Percentiles rank a stretch among this genome's conserved stretches.
phyloP scores from a whole-genome alignment of 1,140 invertebrate species.

The Drosophila novamexicana region DNA sequence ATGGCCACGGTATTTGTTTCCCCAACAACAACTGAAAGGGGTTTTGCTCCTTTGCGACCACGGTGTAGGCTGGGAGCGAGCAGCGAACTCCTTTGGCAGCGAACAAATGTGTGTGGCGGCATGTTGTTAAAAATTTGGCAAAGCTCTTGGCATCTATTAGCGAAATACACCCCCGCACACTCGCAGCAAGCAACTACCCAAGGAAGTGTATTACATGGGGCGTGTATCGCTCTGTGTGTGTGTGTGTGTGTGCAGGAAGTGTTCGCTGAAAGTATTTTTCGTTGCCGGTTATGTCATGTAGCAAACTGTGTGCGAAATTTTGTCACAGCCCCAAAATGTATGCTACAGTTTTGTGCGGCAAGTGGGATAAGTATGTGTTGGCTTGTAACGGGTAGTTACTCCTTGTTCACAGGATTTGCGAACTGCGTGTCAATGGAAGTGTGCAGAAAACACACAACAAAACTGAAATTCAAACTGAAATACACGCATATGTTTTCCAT shows the following conservation, averaged over 20 bases:
- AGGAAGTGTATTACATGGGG: constrained; percentile 45
- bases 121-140: constrained; percentile 50
- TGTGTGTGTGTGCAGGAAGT: constrained; percentile 36
- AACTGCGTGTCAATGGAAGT: constrained; percentile 9
- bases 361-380: constrained; percentile 1
- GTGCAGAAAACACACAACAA: neutral
- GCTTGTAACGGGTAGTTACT: constrained; percentile 6
- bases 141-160: constrained; percentile 49
- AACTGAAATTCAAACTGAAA: neutral
- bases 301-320: constrained; percentile 45
- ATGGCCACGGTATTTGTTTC: constrained; percentile 57
- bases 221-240: constrained; percentile 8
- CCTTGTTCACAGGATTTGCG: constrained; percentile 21
- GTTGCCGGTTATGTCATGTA: constrained; percentile 47
- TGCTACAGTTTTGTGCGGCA: constrained; percentile 39
- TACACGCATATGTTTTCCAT: neutral
- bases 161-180: constrained; percentile 4
- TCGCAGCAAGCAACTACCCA: constrained; percentile 21
- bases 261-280: constrained; percentile 57
- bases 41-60: constrained; percentile 28
- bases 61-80: neutral
- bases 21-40: constrained; percentile 35
- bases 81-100: constrained; percentile 26
- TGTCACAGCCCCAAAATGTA: constrained; percentile 48
- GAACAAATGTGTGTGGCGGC: constrained; percentile 24